phyloP scores from a whole-genome alignment of 2,797 vertebrate genomes.

The Saxicola maurus region DNA sequence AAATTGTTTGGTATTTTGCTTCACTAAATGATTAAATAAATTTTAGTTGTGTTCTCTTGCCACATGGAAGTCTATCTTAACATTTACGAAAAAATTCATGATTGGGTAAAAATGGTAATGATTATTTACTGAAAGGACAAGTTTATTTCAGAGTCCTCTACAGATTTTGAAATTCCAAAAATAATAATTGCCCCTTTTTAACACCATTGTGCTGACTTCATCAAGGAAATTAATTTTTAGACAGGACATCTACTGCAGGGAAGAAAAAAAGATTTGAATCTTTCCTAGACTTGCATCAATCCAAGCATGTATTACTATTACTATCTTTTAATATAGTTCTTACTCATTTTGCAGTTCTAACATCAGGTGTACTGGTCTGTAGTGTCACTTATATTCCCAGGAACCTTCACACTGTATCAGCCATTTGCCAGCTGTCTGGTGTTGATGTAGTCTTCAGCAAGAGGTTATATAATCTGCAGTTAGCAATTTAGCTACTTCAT shows the following conservation, averaged over 20 bases:
- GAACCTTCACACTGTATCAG: not conserved
- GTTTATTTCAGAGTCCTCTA: not conserved
- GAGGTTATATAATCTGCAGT: not conserved
- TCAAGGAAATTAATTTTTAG: not conserved
- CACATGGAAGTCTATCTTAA: not conserved
- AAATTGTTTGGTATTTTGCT: not conserved
- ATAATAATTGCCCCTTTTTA: not conserved
- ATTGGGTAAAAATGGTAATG: accelerated
- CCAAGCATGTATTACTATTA: not conserved
- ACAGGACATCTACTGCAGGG: accelerated
- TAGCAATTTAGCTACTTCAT: not conserved
- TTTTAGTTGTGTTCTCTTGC: not conserved
- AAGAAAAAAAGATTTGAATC: not conserved
- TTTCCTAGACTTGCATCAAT: not conserved
- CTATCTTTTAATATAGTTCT: not conserved
- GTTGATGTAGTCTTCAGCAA: not conserved
- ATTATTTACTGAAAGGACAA: not conserved
- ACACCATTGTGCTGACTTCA: not conserved
- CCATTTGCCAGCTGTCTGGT: not conserved
- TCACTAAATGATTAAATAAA: not conserved
- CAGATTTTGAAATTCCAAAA: not conserved
- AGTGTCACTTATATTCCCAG: not conserved
- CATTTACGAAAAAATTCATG: not conserved
- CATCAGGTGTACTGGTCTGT: not conserved
- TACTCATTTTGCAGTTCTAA: not conserved